These are phyloP conservation scores for Bradypodion ventrale DNA, from an alignment of 2,797 vertebrate genomes.

Conservation along the genomic window DNA sequence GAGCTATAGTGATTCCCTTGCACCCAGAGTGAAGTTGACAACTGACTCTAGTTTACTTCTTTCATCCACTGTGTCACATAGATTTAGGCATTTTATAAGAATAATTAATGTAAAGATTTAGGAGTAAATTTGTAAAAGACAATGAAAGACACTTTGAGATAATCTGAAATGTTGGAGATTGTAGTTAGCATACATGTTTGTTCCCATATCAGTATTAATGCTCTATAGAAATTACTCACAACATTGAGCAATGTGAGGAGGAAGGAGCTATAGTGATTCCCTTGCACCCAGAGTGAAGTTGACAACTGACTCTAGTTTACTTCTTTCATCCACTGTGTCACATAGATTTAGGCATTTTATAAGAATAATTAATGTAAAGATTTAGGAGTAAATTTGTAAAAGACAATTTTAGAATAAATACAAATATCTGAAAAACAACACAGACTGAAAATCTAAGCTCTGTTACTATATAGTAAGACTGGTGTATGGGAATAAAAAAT, in stretches of 20 bases:
- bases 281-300: not conserved
- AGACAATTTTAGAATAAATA: not conserved
- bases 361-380: not conserved
- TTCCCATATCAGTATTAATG: not conserved
- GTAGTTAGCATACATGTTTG: no score
- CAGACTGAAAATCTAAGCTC: no score
- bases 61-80: not conserved
- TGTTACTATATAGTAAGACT: not conserved
- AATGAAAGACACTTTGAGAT: no score
- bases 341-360: not conserved
- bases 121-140: not conserved
- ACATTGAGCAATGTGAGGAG: not conserved
- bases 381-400: not conserved
- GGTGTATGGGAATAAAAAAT: accelerated
- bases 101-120: not conserved
- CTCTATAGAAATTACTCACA: not conserved
- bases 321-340: not conserved
- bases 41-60: not conserved
- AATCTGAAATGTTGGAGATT: no score
- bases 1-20: not conserved
- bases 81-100: not conserved
- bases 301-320: not conserved
- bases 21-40: not conserved
- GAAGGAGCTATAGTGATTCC: not conserved
- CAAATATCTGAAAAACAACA: not conserved